phyloP scores from a whole-genome alignment of 2,888 invertebrate species.

The Habrosyne pyritoides region DNA sequence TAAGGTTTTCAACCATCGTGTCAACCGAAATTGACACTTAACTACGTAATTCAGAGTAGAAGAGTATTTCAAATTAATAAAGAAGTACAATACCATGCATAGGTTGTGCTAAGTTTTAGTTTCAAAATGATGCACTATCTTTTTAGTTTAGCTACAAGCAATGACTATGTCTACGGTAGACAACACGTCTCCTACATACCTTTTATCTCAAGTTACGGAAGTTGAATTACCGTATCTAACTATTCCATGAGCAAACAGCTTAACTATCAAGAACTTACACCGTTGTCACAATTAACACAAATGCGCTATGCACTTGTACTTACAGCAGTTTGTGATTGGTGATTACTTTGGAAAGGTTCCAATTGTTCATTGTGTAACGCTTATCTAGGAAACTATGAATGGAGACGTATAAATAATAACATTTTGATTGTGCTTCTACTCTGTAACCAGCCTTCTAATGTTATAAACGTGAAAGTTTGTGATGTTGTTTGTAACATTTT shows the following conservation, averaged over 20 bases:
- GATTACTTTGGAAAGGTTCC: constrained; percentile 36
- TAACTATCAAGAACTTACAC: constrained; percentile 36
- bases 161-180: constrained; percentile 35
- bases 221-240: constrained; percentile 69
- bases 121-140: too few species aligned
- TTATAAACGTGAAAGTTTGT: too few species aligned
- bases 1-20: too few species aligned
- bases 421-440: constrained; percentile 15
- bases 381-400: constrained; percentile 56
- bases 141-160: constrained; percentile 10
- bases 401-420: constrained; percentile 37
- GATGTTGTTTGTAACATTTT: too few species aligned
- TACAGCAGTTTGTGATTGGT: constrained; percentile 15
- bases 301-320: constrained; percentile 15
- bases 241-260: constrained; percentile 65
- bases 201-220: constrained; percentile 62
- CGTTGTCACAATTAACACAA: constrained; percentile 44
- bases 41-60: too few species aligned
- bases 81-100: too few species aligned
- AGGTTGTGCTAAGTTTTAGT: too few species aligned
- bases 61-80: too few species aligned
- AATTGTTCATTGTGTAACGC: constrained; percentile 40
- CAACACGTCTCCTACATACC: constrained; percentile 53
- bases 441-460: too few species aligned
- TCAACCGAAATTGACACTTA: too few species aligned